Percentiles rank a stretch among this genome's conserved stretches.
Conservation (phyloP, 2,113 vertebrate species). For the Halichoeres trimaculatus region DNA sequence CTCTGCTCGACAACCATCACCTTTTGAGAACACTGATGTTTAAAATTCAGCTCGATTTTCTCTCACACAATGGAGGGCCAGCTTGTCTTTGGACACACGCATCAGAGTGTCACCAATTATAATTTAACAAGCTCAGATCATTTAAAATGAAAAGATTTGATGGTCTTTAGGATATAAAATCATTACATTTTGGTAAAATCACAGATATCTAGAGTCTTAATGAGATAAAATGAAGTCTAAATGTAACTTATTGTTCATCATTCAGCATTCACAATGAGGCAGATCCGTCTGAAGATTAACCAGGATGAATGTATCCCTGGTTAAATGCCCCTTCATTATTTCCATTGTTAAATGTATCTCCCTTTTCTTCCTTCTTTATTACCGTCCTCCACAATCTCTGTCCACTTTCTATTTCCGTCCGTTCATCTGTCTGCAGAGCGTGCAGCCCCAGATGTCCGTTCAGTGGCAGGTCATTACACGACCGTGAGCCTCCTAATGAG, state of each 20-base stretch:
- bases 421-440: slow-evolving; percentile 32
- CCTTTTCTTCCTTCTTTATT: background rate
- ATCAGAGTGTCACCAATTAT: too few relatives aligned
- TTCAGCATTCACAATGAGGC: too few relatives aligned
- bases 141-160: too few relatives aligned
- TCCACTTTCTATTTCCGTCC: slow-evolving; percentile 43
- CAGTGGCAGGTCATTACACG: slow-evolving; percentile 64
- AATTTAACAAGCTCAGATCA: too few relatives aligned
- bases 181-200: too few relatives aligned
- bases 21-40: background rate
- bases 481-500: slow-evolving; percentile 65
- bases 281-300: background rate
- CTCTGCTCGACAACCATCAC: background rate
- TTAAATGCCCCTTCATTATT: background rate
- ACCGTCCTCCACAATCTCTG: background rate
- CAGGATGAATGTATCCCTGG: background rate
- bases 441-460: slow-evolving; percentile 36
- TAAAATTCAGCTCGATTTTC: too few relatives aligned
- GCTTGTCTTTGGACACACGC: too few relatives aligned
- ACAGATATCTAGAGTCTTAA: too few relatives aligned
- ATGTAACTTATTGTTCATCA: too few relatives aligned
- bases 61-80: too few relatives aligned
- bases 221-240: too few relatives aligned
- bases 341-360: background rate
- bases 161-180: too few relatives aligned